Base-by-base conservation (phyloP, 1,140 invertebrate species). In the Magallana gigas region DNA sequence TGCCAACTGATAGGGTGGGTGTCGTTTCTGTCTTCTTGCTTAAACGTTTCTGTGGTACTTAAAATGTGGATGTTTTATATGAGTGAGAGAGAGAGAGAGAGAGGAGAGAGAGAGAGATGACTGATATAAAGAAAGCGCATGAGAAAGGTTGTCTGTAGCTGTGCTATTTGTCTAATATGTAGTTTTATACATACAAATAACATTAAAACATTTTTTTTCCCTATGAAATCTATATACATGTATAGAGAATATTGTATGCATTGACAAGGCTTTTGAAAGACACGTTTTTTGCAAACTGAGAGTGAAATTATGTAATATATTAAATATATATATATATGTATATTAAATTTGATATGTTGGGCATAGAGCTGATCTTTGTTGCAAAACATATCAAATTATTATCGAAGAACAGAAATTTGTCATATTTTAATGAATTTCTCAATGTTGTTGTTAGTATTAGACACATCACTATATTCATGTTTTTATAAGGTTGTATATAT, bases 401-500 rank as follows among this genome's bases (percentile, higher is more conserved):
- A 71, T 71, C 23, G 23, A 71, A 71, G 36, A 48, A 48, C 36
- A 48, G 36, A 71, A 23, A 62, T n/a, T 29, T 29, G 36, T 18
- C 5, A 23, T 71, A 71, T 71, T 71, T 71, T 18, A 71, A 71
- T 71, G 68, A 71, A 71, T 71, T 71, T 71, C 68, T 71, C 23
- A 71, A 71, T 71, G 68, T 71, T 71, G 68, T 71, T 71, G 36
- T 36, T 71, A 71, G 68, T 71, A 18, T 71, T 71, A 71, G 68
- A 71, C 29, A 18, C 23, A 18, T 71, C 23, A 23, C 12, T 71
- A 71, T 48, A 48, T 71, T 71, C 68, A 71, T 71, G 68, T 23
- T 71, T 71, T 71, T 71, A 71, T 23, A 71, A 71, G 68, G 68
- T 71, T 71, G 68, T 71, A 71, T 71, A 71, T 71, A 71, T 71